Percentiles rank a stretch among this genome's conserved stretches.
These are phyloP conservation scores for Heterochromis multidens DNA, from an alignment of 2,113 vertebrate genomes.

Conservation along the genomic window DNA sequence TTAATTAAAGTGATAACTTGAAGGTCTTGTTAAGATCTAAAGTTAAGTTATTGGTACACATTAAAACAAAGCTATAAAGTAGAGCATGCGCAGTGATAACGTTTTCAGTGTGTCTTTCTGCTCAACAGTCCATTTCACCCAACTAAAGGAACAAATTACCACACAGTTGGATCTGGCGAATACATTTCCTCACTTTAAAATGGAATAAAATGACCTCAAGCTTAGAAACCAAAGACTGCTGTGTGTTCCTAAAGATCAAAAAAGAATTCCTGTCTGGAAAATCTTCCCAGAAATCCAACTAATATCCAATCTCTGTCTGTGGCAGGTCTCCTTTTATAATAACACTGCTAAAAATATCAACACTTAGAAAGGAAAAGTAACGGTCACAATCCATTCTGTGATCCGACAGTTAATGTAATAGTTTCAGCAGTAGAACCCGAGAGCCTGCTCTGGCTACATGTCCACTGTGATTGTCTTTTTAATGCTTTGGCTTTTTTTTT, in stretches of 20 bases:
- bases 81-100: neutral
- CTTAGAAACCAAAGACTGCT: neutral
- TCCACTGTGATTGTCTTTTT: neutral
- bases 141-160: neutral
- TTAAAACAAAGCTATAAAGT: neutral
- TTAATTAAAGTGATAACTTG: neutral
- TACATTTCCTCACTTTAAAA: neutral
- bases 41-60: fast-evolving
- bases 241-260: neutral
- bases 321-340: neutral
- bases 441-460: neutral
- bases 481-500: neutral
- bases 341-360: neutral
- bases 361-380: neutral
- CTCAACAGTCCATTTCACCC: neutral
- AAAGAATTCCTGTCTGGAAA: neutral
- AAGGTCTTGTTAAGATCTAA: neutral
- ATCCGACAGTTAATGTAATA: neutral
- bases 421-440: neutral
- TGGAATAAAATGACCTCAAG: neutral
- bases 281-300: neutral
- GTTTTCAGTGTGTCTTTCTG: neutral
- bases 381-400: neutral
- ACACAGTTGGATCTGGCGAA: neutral
- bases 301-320: neutral